These are phyloP conservation scores for Eutrigla gurnardus DNA, from an alignment of 2,797 vertebrate species.

Conservation along the genomic window DNA sequence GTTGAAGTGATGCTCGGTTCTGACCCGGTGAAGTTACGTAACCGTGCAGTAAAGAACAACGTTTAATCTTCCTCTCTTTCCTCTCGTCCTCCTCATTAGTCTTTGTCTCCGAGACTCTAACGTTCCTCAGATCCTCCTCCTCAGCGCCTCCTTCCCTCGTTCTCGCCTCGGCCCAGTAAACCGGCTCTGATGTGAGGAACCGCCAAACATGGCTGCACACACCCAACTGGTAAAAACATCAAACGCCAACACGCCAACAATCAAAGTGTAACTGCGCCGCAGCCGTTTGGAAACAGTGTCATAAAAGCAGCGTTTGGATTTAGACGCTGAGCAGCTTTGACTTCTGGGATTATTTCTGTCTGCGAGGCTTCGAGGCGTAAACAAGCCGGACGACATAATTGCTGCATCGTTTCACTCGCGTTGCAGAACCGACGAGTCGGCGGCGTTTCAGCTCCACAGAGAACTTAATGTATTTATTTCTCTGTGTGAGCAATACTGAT, in stretches of 20 bases:
- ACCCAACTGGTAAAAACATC: constrained; percentile 65
- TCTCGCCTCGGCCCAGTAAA: constrained; percentile 53
- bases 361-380: constrained; percentile 59
- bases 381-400: constrained; percentile 67
- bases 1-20: too few species aligned
- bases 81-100: neutral
- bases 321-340: constrained; percentile 48
- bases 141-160: constrained; percentile 34
- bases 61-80: neutral
- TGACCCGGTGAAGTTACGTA: too few species aligned
- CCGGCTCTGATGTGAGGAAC: constrained; percentile 42
- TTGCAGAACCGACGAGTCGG: constrained; percentile 53
- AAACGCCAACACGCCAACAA: constrained; percentile 42
- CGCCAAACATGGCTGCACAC: constrained; percentile 50
- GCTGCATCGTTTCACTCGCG: constrained; percentile 50
- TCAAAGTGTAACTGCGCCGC: constrained; percentile 41
- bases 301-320: constrained; percentile 55
- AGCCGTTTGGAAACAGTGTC: constrained; percentile 32
- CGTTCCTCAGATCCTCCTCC: constrained; percentile 27
- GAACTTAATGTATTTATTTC: constrained; percentile 52
- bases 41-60: too few species aligned
- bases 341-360: constrained; percentile 52
- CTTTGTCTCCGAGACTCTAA: neutral
- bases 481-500: constrained; percentile 58
- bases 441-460: constrained; percentile 38